These are phyloP conservation scores for Protobothrops flavoviridis DNA, from an alignment of 2,113 vertebrate species.

Conservation along the genomic window DNA sequence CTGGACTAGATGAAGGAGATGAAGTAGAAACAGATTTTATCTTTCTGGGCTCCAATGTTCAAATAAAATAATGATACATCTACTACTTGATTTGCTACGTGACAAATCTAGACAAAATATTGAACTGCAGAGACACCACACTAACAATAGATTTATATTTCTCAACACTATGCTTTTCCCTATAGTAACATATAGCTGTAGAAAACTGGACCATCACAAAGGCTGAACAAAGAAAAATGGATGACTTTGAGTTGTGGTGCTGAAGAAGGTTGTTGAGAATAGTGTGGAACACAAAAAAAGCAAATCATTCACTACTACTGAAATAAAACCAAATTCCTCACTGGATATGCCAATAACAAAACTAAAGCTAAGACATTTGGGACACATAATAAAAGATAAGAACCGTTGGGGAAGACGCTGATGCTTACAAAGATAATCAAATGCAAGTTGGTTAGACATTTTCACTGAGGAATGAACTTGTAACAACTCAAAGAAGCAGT, in stretches of 20 bases:
- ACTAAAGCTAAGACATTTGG: neutral
- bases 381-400: neutral
- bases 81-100: neutral
- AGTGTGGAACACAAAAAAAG: neutral
- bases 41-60: neutral
- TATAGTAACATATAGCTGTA: neutral
- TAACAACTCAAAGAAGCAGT: neutral
- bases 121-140: neutral
- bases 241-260: neutral
- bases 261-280: neutral
- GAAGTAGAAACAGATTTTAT: neutral
- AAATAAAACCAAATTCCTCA: neutral
- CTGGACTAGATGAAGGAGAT: neutral
- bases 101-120: neutral
- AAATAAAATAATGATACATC: neutral
- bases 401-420: neutral
- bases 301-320: neutral
- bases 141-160: neutral
- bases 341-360: neutral
- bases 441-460: neutral
- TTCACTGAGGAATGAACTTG: neutral
- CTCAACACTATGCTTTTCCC: neutral
- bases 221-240: neutral
- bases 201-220: neutral
- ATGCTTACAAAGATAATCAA: neutral